Evolutionary conservation across 1,140 invertebrate genomes (phyloP).

Genomic region (Ceratina calcarata): DNA sequence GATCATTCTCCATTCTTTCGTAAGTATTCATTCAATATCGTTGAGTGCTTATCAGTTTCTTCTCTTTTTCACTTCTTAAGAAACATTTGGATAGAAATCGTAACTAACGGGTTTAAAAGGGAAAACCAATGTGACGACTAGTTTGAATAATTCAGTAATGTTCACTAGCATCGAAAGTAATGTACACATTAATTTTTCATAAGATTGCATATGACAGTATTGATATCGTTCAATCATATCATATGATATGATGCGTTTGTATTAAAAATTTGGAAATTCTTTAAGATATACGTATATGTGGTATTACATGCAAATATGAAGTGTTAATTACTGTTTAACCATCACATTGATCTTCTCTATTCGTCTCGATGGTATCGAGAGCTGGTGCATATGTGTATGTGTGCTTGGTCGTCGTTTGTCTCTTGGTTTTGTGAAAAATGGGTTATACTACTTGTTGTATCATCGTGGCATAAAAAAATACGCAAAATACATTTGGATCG

Average conservation of each 20-base stretch:
- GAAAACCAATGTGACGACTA: not conserved
- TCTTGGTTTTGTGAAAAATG: slow-evolving; percentile 1
- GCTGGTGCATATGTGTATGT: not conserved
- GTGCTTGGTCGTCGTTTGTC: slow-evolving; percentile 36
- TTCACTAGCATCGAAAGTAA: no score
- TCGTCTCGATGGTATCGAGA: not conserved
- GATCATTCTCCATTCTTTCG: not conserved
- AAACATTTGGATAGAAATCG: slow-evolving; percentile 23
- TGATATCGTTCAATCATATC: no score
- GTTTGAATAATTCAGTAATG: no score
- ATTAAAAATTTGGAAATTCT: no score
- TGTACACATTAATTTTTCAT: no score
- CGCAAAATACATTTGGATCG: slow-evolving; percentile 28
- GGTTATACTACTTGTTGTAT: slow-evolving; percentile 5
- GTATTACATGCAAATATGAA: no score
- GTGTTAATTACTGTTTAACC: no score
- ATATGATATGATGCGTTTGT: no score
- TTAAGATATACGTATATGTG: no score
- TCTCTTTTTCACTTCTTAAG: not conserved
- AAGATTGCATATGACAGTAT: no score
- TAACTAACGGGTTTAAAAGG: slow-evolving; percentile 10
- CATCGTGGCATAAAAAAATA: slow-evolving; percentile 47
- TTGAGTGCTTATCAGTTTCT: not conserved
- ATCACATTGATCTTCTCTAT: no score
- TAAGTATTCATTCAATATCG: not conserved